These are phyloP conservation scores for Ceyx cyanopectus DNA, from an alignment of 2,113 vertebrate species.

Conservation along the genomic window DNA sequence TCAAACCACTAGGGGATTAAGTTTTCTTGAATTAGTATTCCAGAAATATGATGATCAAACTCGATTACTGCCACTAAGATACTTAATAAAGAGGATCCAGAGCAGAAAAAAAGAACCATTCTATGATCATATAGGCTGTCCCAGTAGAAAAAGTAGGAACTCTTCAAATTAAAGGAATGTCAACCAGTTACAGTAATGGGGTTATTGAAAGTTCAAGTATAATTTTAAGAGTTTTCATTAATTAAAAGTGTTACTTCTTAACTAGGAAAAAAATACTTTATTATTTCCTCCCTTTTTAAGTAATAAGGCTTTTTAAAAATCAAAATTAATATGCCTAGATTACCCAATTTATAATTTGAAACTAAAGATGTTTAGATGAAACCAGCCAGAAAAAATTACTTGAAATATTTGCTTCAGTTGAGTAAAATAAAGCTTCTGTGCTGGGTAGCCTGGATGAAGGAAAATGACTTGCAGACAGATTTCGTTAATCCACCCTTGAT, in stretches of 20 bases:
- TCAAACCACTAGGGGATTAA: background rate
- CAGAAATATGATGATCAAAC: conserved; percentile 19
- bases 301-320: too few species aligned
- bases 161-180: conserved; percentile 24
- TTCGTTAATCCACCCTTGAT: conserved; percentile 11
- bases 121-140: background rate
- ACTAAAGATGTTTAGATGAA: background rate
- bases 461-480: conserved; percentile 5
- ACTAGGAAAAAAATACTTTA: background rate
- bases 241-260: conserved; percentile 1
- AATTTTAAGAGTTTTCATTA: conserved; percentile 8
- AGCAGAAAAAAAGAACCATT: background rate
- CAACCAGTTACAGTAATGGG: conserved; percentile 25
- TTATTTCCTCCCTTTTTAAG: background rate
- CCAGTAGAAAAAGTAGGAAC: background rate
- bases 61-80: background rate
- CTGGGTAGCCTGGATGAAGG: background rate
- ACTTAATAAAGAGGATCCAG: background rate
- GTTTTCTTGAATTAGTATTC: conserved; percentile 42
- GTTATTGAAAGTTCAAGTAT: conserved; percentile 41
- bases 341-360: background rate
- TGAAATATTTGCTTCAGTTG: background rate
- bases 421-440: conserved; percentile 11
- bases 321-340: too few species aligned
- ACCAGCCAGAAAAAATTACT: background rate